Evolutionary conservation across 2,888 invertebrate genomes (phyloP), one percentile per base, ranked within the genome.

Genomic region (Cephonodes hylas): DNA sequence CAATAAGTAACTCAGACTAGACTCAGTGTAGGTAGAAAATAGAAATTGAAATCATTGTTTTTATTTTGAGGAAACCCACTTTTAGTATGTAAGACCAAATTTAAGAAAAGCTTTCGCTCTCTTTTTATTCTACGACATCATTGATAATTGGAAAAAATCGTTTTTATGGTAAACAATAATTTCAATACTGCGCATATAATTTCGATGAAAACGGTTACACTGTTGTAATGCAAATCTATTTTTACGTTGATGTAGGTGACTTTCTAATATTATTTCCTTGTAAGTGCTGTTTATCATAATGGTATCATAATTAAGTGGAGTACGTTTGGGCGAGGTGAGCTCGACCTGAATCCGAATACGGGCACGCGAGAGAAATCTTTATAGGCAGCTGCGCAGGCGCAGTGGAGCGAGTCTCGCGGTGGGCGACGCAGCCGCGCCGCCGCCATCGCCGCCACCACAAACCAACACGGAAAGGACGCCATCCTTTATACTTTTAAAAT

Each of bases 281-380:
- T 53, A 31, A 8, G 10, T 27, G 18, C 18, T 48, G 27, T 48
- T 53, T 18, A 31, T 53, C 27, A 31, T 53, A 31, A 31, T 53
- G 27, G 48, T 48, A 48, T 48, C 48, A 53, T 53, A 53, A 53
- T 53, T 53, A 53, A 31, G 53, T 53, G 18, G 18, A 53, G 31
- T 53, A 76, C 68, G 81, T 88, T 88, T 85, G 83, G 86, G 83
- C 76, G 84, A 85, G 79, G 83, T 83, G 79, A 79, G 75, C 79
- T 79, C 81, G 90, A 85, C 90, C 91, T 85, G 85, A 88, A 89
- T 91, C 84, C 84, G 69, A 88, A 88, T 88, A 90, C 86, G 88
- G 88, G 81, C 81, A 82, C 84, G 79, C 81, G 79, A 91, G 90
- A 89, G 90, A 90, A 90, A 90, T 89, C 86, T 87, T 72, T 75